Percentiles rank a stretch among this genome's conserved stretches.
Conservation (phyloP, 2,113 vertebrate species). For the Toxotes chatareus region DNA sequence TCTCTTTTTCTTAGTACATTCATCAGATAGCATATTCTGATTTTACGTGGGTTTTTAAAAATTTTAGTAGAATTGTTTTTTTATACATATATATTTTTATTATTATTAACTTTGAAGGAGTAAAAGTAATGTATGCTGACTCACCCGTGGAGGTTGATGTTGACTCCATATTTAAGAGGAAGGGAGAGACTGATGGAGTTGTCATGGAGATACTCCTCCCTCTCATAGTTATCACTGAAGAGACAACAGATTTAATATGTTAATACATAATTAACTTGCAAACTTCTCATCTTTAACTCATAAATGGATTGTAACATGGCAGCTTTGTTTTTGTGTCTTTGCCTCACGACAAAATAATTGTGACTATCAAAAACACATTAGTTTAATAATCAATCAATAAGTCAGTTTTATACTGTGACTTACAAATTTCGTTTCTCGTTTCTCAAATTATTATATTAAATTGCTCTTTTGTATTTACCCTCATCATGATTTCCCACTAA, state of each 20-base stretch:
- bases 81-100: too few relatives aligned
- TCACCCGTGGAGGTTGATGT: conserved; percentile 90
- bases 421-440: background rate
- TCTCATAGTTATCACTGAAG: conserved; percentile 89
- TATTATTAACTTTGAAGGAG: background rate
- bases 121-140: conserved; percentile 30
- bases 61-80: too few relatives aligned
- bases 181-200: conserved; percentile 84
- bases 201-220: conserved; percentile 77
- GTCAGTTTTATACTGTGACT: background rate
- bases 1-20: background rate
- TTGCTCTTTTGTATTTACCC: background rate
- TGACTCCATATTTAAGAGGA: conserved; percentile 89
- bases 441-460: background rate
- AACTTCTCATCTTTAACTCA: background rate
- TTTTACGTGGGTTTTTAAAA: background rate
- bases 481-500: too few relatives aligned
- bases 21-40: too few relatives aligned
- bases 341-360: background rate
- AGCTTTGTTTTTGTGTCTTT: background rate
- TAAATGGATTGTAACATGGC: background rate
- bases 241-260: conserved; percentile 11
- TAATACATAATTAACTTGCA: background rate
- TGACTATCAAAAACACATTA: background rate
- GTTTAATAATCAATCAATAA: background rate